Evolutionary conservation across 2,888 invertebrate species (phyloP).

Genomic region (Pteria penguin): DNA sequence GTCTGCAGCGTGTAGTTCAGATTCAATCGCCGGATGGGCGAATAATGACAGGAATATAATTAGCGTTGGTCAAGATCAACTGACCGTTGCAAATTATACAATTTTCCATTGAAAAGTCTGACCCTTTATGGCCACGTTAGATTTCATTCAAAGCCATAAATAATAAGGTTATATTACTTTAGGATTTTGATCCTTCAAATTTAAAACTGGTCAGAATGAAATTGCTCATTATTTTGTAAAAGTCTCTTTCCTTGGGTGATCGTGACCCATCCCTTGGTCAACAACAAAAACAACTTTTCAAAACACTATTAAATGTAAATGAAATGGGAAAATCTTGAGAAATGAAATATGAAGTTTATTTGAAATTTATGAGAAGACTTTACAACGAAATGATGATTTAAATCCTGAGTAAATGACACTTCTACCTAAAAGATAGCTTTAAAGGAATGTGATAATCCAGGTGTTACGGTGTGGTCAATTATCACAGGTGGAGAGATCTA

Average conservation of each 20-base stretch:
- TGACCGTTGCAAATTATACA: conserved; percentile 38
- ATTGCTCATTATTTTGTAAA: conserved; percentile 28
- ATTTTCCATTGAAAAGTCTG: conserved; percentile 16
- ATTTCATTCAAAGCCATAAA: conserved; percentile 29
- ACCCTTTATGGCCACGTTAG: conserved; percentile 25
- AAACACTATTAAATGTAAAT: conserved; percentile 22
- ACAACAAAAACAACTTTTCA: conserved; percentile 17
- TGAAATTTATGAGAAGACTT: conserved; percentile 22
- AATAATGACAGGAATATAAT: conserved; percentile 32
- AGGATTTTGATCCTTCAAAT: conserved; percentile 27
- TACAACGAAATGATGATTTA: conserved; percentile 1
- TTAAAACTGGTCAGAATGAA: conserved; percentile 20
- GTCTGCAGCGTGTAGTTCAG: not conserved
- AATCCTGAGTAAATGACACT: conserved; percentile 4
- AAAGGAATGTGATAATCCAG: not conserved
- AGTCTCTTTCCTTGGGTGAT: conserved; percentile 5
- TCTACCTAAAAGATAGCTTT: not conserved
- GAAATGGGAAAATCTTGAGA: conserved; percentile 2
- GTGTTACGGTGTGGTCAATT: not conserved
- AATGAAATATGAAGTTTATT: conserved; percentile 9
- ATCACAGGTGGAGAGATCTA: not conserved
- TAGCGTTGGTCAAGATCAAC: conserved; percentile 30
- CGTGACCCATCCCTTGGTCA: conserved; percentile 13
- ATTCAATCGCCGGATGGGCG: conserved; percentile 7
- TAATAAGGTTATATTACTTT: conserved; percentile 31